Percentiles rank a stretch among this genome's conserved stretches.
phyloP scores from a whole-genome alignment of 1,140 invertebrate genomes.

The Drosophila quadrilineata region DNA sequence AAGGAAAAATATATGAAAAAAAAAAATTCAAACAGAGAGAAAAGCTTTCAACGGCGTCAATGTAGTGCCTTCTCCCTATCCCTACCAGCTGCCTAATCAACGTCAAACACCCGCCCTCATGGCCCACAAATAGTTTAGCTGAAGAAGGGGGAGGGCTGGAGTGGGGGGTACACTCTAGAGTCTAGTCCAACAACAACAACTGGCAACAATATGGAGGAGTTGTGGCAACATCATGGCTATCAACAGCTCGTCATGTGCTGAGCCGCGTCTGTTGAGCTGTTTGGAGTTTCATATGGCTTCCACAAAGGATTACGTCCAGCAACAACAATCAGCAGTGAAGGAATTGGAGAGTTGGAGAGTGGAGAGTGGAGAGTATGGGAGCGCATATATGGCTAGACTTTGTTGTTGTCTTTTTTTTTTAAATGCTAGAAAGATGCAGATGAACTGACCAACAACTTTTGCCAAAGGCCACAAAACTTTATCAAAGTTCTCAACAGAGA shows the following conservation, averaged over 20 bases:
- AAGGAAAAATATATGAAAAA: conserved; percentile 18
- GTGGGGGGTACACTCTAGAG: no score
- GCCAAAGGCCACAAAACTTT: not conserved
- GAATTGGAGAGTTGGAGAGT: not conserved
- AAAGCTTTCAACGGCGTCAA: conserved; percentile 60
- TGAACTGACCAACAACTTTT: not conserved
- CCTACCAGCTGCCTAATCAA: conserved; percentile 15
- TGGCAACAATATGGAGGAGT: no score
- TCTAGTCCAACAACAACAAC: conserved; percentile 10
- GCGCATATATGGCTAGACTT: conserved; percentile 17
- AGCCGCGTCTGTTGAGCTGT: conserved; percentile 36
- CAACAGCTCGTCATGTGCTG: conserved; percentile 51
- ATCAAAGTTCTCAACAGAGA: not conserved
- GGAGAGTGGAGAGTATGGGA: not conserved
- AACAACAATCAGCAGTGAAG: not conserved
- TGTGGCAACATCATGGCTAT: conserved; percentile 75
- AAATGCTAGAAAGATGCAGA: no score
- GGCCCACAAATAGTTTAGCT: conserved; percentile 5
- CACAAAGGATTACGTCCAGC: conserved; percentile 65
- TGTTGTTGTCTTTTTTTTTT: no score
- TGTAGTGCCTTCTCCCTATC: no score
- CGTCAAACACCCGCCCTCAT: not conserved
- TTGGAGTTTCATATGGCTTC: conserved; percentile 74
- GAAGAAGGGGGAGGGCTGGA: no score
- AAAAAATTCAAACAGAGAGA: not conserved